Conservation (phyloP, 2,888 invertebrate genomes). For the Escarpia spicata region DNA sequence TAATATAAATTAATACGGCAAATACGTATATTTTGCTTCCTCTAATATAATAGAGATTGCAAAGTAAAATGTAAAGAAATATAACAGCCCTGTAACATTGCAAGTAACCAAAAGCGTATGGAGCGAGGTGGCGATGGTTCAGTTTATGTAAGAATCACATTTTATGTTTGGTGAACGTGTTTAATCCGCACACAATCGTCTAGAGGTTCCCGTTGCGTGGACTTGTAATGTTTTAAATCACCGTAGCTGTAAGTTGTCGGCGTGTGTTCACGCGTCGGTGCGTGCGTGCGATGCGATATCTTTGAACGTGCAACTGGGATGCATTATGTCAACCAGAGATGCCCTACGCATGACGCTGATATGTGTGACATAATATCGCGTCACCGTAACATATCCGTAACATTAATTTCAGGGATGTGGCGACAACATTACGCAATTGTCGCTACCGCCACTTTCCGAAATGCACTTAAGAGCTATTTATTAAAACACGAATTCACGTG, state of each 20-base stretch:
- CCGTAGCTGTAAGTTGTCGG: background rate
- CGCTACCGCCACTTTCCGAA: background rate
- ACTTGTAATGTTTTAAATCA: background rate
- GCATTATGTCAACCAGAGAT: background rate
- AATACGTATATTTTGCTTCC: background rate
- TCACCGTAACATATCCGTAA: background rate
- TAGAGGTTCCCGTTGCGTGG: background rate
- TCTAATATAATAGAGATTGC: background rate
- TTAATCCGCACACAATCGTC: background rate
- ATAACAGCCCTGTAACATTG: background rate
- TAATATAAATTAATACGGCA: background rate
- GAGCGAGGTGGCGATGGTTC: background rate
- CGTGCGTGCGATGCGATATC: background rate
- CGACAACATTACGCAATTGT: background rate
- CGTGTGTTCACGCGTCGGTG: background rate
- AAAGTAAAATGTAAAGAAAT: background rate
- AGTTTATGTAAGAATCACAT: background rate
- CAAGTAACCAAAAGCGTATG: background rate
- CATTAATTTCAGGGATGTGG: background rate
- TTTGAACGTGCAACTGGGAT: background rate
- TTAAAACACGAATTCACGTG: background rate
- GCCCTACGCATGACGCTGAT: background rate
- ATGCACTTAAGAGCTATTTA: constrained; percentile 13
- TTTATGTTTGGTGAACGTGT: background rate
- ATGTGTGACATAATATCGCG: background rate